A percentile compares a stretch with the other conserved stretches of the same genome.
Evolutionary conservation across 2,797 vertebrate species (phyloP).

Genomic region (Phrynocephalus guinanensis): DNA sequence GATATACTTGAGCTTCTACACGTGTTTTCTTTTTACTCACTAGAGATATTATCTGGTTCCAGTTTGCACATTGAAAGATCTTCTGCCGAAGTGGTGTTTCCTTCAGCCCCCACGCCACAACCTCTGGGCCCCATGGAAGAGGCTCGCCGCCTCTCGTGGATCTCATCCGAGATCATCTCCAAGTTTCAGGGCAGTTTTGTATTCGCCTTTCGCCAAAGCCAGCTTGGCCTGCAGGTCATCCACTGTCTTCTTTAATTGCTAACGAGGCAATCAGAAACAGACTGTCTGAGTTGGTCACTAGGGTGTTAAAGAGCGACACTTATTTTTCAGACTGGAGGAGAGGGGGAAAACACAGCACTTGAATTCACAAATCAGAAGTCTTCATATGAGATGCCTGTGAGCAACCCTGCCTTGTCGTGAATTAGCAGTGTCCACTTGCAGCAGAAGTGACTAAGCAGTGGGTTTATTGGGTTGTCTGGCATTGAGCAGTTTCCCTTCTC

Average conservation of each 20-base stretch:
- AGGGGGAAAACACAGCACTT: background rate
- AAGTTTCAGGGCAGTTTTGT: constrained; percentile 93
- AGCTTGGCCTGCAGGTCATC: constrained; percentile 93
- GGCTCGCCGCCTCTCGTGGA: constrained; percentile 89
- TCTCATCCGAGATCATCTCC: constrained; percentile 97
- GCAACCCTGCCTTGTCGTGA: no score
- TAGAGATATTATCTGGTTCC: constrained; percentile 87
- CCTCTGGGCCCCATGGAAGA: constrained; percentile 89
- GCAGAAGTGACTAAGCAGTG: no score
- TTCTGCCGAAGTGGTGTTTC: constrained; percentile 79
- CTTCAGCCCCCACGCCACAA: constrained; percentile 91
- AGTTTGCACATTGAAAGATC: constrained; percentile 82
- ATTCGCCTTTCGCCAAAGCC: constrained; percentile 89
- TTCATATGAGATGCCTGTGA: no score
- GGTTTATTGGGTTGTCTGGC: no score
- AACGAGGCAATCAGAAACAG: constrained; percentile 21
- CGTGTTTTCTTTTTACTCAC: constrained; percentile 79
- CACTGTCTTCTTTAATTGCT: constrained; percentile 95
- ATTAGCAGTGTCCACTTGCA: no score
- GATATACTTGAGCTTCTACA: background rate
- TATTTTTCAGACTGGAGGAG: background rate
- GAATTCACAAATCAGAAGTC: background rate
- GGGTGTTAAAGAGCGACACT: background rate
- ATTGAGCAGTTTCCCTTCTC: no score
- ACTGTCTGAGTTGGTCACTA: background rate